Evolutionary conservation across 1,140 invertebrate species (phyloP).

Genomic region (Heliconius hermathena): DNA sequence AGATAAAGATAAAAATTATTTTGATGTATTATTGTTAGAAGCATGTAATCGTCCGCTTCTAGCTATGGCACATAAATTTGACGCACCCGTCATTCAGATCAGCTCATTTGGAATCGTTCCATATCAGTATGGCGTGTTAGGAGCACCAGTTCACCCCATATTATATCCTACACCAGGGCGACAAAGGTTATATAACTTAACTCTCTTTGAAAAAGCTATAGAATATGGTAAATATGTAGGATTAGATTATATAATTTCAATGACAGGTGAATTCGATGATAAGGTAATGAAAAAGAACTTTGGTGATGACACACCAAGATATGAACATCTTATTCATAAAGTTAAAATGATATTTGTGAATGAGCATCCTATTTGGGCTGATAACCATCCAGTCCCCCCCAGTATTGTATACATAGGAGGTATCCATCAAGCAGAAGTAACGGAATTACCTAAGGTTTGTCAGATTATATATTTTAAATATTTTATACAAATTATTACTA

Average conservation of each 20-base stretch:
- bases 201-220: constrained; percentile 57
- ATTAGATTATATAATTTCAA: constrained; percentile 21
- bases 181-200: constrained; percentile 49
- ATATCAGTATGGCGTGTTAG: constrained; percentile 53
- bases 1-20: constrained; percentile 47
- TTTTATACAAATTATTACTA: neutral
- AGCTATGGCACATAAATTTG: constrained; percentile 64
- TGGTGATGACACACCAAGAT: constrained; percentile 51
- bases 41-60: constrained; percentile 39
- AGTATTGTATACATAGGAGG: constrained; percentile 76
- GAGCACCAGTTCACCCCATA: constrained; percentile 75
- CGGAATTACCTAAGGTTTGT: constrained; percentile 48
- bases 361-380: constrained; percentile 34
- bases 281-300: constrained; percentile 64
- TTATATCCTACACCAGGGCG: constrained; percentile 68
- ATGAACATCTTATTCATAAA: constrained; percentile 69
- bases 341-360: constrained; percentile 80
- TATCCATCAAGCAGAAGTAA: constrained; percentile 65
- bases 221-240: constrained; percentile 47
- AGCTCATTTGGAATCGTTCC: constrained; percentile 54
- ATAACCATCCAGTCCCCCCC: constrained; percentile 68
- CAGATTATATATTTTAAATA: neutral
- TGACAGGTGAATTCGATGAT: constrained; percentile 47
- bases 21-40: constrained; percentile 64
- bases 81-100: constrained; percentile 67